Conservation (phyloP, 2,888 invertebrate species). For the Thereva nobilitata region DNA sequence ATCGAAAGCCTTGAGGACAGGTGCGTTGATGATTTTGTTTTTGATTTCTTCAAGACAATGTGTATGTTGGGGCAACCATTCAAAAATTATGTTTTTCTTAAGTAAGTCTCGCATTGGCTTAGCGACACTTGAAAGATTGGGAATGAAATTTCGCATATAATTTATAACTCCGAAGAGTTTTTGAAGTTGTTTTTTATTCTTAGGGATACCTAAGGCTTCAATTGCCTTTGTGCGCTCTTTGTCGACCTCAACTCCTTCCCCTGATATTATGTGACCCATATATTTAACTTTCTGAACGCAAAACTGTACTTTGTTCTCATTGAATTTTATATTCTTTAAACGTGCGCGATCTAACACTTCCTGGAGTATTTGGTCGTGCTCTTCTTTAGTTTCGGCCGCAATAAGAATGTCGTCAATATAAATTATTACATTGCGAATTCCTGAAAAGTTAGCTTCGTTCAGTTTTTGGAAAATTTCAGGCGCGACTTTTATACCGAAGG, state of each 20-base stretch:
- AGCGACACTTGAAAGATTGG: constrained; percentile 17
- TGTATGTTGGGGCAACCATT: constrained; percentile 22
- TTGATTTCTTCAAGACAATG: constrained; percentile 29
- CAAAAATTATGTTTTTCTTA: constrained; percentile 17
- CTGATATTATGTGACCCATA: constrained; percentile 13
- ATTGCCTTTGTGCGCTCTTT: constrained; percentile 27
- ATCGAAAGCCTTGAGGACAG: constrained; percentile 26
- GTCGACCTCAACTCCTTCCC: constrained; percentile 29
- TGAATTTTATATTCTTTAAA: constrained; percentile 32
- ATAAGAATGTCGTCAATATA: constrained; percentile 38
- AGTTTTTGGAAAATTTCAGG: constrained; percentile 34
- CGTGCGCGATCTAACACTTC: constrained; percentile 30
- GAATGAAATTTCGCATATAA: constrained; percentile 25
- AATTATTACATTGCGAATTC: constrained; percentile 4
- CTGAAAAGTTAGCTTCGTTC: constrained; percentile 28
- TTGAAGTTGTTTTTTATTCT: constrained; percentile 45
- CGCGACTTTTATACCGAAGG: constrained; percentile 37
- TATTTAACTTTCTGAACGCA: constrained; percentile 4
- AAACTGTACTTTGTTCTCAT: constrained; percentile 36
- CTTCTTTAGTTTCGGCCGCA: constrained; percentile 24
- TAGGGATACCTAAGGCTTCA: constrained; percentile 34
- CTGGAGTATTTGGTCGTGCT: constrained; percentile 37
- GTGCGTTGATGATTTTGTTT: constrained; percentile 30
- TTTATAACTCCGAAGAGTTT: constrained; percentile 34
- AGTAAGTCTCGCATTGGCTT: constrained; percentile 13